These are phyloP conservation scores for Hemibagrus wyckioides DNA, from an alignment of 2,113 vertebrate species.

Conservation along the genomic window DNA sequence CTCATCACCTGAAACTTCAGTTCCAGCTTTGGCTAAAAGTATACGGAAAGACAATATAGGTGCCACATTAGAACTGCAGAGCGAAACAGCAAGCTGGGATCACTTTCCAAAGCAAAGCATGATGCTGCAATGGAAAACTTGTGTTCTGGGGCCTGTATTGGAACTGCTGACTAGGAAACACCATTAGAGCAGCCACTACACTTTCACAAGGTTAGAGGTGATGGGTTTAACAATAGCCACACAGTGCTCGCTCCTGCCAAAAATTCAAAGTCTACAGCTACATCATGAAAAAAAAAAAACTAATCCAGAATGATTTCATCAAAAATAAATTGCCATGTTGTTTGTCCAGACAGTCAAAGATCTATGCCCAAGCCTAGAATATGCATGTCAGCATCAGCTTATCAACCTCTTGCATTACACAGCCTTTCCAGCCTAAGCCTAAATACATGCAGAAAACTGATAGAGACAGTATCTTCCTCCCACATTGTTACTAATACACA, in stretches of 20 bases:
- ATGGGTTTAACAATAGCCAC: conserved; percentile 26
- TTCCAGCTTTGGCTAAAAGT: not conserved
- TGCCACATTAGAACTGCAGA: not conserved
- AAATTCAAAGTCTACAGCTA: not conserved
- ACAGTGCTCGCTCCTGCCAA: not conserved
- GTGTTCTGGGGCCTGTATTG: not conserved
- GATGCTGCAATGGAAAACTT: not conserved
- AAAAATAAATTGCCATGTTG: not conserved
- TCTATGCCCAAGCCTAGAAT: not conserved
- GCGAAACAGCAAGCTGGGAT: not conserved
- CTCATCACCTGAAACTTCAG: conserved; percentile 2
- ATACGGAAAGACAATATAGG: not conserved
- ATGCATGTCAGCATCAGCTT: conserved; percentile 8
- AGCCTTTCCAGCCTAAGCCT: not conserved
- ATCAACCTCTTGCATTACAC: conserved; percentile 8
- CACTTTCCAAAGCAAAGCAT: conserved; percentile 18
- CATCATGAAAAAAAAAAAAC: not conserved
- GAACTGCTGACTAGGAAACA: conserved; percentile 14
- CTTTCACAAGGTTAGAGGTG: conserved; percentile 12
- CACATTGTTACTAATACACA: not conserved
- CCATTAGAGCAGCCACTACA: not conserved
- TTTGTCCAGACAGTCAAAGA: not conserved
- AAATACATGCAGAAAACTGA: conserved; percentile 10
- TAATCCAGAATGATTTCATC: not conserved
- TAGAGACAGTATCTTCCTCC: conserved; percentile 9